Percentiles rank a stretch among this genome's conserved stretches.
These are phyloP conservation scores for Zoanthus gigantus DNA, from an alignment of 92 coral and sea anemone species.

Conservation along the genomic window DNA sequence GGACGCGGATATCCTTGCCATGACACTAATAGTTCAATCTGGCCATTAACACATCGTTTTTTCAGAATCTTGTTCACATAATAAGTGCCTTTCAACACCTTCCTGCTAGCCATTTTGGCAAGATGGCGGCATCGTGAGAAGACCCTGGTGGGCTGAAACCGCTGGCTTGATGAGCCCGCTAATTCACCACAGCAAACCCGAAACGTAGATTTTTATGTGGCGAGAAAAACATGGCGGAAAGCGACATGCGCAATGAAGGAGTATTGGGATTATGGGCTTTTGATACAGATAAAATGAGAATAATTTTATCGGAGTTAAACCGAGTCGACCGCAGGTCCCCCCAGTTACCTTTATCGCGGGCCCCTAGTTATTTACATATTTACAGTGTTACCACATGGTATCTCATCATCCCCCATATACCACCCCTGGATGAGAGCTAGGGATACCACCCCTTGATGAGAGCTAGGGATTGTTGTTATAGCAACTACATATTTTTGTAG, in stretches of 20 bases:
- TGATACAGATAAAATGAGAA: constrained; percentile 4
- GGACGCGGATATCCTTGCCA: constrained; percentile 47
- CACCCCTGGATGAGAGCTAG: background rate
- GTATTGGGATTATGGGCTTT: constrained; percentile 7
- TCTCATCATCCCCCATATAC: constrained; percentile 7
- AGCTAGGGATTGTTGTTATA: background rate
- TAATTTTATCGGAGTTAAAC: constrained; percentile 5
- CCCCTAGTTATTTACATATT: constrained; percentile 5
- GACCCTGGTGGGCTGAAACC: constrained; percentile 51
- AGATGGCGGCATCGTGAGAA: constrained; percentile 50
- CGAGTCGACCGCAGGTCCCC: constrained; percentile 8
- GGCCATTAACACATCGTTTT: constrained; percentile 37
- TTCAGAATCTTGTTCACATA: constrained; percentile 46
- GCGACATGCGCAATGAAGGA: constrained; percentile 8
- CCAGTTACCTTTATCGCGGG: constrained; percentile 8
- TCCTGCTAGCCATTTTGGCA: constrained; percentile 40
- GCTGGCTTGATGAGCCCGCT: constrained; percentile 51
- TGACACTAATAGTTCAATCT: constrained; percentile 48
- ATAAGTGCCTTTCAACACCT: constrained; percentile 32
- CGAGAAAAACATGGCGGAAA: constrained; percentile 7
- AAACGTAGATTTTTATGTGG: constrained; percentile 5
- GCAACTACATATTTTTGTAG: constrained; percentile 5
- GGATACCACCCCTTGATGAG: too few species aligned
- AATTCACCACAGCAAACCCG: constrained; percentile 17
- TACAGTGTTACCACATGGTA: constrained; percentile 7